Conservation (phyloP, 2,888 invertebrate species). For the Dryococelus australis region DNA sequence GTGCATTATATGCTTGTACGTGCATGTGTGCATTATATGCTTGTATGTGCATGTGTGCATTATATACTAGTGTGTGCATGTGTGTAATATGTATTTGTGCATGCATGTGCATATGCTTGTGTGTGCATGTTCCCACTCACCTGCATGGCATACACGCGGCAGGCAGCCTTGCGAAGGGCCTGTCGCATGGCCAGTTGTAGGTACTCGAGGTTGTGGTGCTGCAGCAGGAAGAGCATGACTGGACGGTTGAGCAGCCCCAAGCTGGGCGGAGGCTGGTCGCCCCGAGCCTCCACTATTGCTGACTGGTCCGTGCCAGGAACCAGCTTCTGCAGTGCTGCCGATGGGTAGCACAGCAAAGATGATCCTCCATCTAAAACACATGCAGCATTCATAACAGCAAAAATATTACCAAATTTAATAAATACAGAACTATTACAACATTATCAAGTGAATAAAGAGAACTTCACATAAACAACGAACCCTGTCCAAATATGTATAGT, state of each 20-base stretch:
- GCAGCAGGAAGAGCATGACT: slow-evolving; percentile 85
- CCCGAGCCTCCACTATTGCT: slow-evolving; percentile 58
- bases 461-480: too few species aligned
- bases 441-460: too few species aligned
- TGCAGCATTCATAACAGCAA: slow-evolving; percentile 9
- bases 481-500: too few species aligned
- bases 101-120: too few species aligned
- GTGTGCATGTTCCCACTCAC: slow-evolving; percentile 54
- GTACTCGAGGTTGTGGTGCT: slow-evolving; percentile 84
- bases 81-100: too few species aligned
- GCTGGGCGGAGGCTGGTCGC: slow-evolving; percentile 61
- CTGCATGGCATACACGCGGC: slow-evolving; percentile 85
- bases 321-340: slow-evolving; percentile 82
- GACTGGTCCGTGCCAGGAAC: slow-evolving; percentile 71
- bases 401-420: slow-evolving; percentile 37
- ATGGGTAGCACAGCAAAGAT: slow-evolving; percentile 87
- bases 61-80: too few species aligned
- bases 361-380: slow-evolving; percentile 71
- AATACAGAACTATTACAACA: not conserved
- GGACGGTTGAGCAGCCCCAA: slow-evolving; percentile 77
- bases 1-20: too few species aligned
- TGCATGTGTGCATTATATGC: too few species aligned
- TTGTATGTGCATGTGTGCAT: too few species aligned
- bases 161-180: slow-evolving; percentile 72
- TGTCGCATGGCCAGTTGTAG: slow-evolving; percentile 88